phyloP scores from a whole-genome alignment of 2,113 vertebrate species.

The Oriolus oriolus region DNA sequence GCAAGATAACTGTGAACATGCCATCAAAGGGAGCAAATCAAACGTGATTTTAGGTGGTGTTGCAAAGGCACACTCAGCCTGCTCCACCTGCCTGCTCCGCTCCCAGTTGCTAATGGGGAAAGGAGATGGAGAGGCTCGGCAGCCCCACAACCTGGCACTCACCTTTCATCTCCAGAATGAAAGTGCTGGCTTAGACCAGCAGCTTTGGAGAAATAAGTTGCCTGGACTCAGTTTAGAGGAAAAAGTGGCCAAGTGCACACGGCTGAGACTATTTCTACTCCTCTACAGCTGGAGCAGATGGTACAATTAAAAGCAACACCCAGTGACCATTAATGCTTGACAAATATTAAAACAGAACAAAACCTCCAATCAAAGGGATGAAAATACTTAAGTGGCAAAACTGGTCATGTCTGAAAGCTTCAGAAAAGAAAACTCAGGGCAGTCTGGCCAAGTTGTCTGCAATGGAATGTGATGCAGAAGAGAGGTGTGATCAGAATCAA shows the following conservation, averaged over 20 bases:
- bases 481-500: background rate
- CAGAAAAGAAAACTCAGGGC: background rate
- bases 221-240: background rate
- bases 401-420: background rate
- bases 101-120: background rate
- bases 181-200: background rate
- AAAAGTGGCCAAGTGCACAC: background rate
- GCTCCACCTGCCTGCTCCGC: background rate
- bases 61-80: background rate
- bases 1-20: background rate
- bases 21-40: background rate
- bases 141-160: background rate
- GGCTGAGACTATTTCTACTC: background rate
- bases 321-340: background rate
- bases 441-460: background rate
- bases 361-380: background rate
- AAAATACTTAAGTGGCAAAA: background rate
- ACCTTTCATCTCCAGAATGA: background rate
- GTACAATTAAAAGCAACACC: background rate
- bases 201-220: background rate
- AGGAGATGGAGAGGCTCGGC: background rate
- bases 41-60: background rate
- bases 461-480: fast-evolving
- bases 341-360: background rate
- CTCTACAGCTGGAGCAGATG: background rate